Evolutionary conservation across 2,113 vertebrate genomes (phyloP).

Genomic region (Pollachius pollachius): DNA sequence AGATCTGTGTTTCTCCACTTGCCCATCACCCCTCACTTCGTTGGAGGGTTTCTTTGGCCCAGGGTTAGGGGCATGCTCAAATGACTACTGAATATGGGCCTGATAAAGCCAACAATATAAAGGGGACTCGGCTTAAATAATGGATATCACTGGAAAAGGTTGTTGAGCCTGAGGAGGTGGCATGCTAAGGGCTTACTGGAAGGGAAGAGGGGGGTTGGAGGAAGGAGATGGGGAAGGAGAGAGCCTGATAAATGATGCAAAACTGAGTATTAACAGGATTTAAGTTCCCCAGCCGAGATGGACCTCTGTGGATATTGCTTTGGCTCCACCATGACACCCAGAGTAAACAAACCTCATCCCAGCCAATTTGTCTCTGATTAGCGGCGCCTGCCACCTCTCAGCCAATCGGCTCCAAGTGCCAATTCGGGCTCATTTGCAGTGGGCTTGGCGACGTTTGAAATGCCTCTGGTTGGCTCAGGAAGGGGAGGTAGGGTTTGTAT

Average conservation of each 20-base stretch:
- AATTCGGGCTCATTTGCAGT: constrained; percentile 37
- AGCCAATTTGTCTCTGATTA: constrained; percentile 59
- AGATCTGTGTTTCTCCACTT: too few species aligned
- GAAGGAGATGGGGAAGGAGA: background rate
- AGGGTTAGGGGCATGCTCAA: too few species aligned
- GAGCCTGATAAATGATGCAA: background rate
- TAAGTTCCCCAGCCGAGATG: too few species aligned
- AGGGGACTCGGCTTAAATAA: too few species aligned
- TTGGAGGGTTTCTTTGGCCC: too few species aligned
- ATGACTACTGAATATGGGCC: too few species aligned
- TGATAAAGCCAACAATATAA: too few species aligned
- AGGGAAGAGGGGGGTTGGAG: constrained; percentile 15
- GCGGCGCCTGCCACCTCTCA: constrained; percentile 40
- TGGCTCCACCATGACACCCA: constrained; percentile 22
- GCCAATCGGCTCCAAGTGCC: constrained; percentile 27
- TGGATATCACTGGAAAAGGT: too few species aligned
- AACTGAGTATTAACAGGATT: too few species aligned
- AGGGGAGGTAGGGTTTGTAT: background rate
- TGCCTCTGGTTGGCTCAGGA: background rate
- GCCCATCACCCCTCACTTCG: too few species aligned
- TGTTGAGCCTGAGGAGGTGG: too few species aligned
- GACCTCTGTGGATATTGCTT: too few species aligned
- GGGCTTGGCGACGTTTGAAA: constrained; percentile 26
- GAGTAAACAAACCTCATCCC: constrained; percentile 53
- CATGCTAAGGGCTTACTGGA: background rate